Conservation (phyloP, 2,797 vertebrate genomes). For the Silurus aristotelis region DNA sequence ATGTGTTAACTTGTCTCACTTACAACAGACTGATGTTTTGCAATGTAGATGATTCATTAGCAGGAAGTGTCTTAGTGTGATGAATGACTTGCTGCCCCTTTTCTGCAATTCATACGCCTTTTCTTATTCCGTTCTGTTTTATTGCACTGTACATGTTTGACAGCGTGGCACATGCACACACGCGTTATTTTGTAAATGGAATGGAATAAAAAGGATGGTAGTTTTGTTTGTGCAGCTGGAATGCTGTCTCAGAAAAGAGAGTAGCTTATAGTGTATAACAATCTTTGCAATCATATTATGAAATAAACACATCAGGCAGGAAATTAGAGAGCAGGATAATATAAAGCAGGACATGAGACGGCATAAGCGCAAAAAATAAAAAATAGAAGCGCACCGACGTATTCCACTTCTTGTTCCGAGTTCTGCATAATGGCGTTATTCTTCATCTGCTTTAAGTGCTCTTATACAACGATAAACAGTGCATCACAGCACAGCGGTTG, state of each 20-base stretch:
- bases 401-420: slow-evolving; percentile 29
- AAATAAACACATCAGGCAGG: background rate
- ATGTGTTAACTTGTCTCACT: background rate
- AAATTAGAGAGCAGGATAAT: background rate
- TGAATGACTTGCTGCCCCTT: background rate
- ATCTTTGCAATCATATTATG: no score
- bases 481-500: background rate
- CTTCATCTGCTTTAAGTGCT: slow-evolving; percentile 13
- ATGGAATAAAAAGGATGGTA: background rate
- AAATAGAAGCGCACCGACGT: background rate
- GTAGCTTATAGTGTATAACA: no score
- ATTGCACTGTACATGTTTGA: background rate
- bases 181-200: background rate
- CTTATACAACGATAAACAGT: background rate
- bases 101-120: background rate
- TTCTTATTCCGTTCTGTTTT: background rate
- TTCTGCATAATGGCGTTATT: slow-evolving; percentile 3
- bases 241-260: background rate
- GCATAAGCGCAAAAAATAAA: background rate
- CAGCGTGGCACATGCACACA: background rate
- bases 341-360: background rate
- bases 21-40: background rate
- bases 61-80: background rate
- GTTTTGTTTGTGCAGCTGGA: background rate
- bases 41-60: slow-evolving; percentile 13